Base-by-base conservation (phyloP, 2,797 vertebrate species). In the Gymnothorax javanicus region DNA sequence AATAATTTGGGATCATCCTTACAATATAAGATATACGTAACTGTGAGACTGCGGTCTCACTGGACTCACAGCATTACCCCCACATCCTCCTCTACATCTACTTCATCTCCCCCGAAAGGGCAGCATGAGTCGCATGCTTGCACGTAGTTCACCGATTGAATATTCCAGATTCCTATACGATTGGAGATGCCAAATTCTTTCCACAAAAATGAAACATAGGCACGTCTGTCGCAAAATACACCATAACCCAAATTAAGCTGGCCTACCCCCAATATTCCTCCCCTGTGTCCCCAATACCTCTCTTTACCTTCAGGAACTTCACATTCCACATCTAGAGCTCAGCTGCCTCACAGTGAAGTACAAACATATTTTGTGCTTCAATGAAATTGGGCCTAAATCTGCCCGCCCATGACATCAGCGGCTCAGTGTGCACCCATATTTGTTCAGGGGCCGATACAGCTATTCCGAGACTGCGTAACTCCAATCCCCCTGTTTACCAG, bases 321-420 rank as follows among this genome's bases (percentile, higher is more conserved):
- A 81, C n/a, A 23, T 27, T 64, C 57, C 25, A 69, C 54, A 27
- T 2, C 57, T 27, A 17, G 59, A 20, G 1, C 17, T 12, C 15
- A 33, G 3, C 15, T 1, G 25, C 56, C 23, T 60, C 73, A 52
- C 17, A 17, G 43, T 56, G 54, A 6, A 23, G 75, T 3, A 23
- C 20, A 54, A 23, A 23, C 17, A 2, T 43, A 15, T 75, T 43
- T 67, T 67, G 0, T 64, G 17, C 6, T 52, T 79, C 23, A 7
- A 0, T 75, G 6, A 20, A 73, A 73, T 2, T 43, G 33, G 8
- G 4, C 50, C 75, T 23, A 8, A 54, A 54, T 23, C 89, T 87
- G 89, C 57, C 62, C 82, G 58, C 73, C 56, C 20, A 69, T 90
- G 88, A 88, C 85, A 88, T 88, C 88, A 90, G 87, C 25, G 12